phyloP scores from a whole-genome alignment of 2,797 vertebrate genomes.

The Acipenser transmontanus region DNA sequence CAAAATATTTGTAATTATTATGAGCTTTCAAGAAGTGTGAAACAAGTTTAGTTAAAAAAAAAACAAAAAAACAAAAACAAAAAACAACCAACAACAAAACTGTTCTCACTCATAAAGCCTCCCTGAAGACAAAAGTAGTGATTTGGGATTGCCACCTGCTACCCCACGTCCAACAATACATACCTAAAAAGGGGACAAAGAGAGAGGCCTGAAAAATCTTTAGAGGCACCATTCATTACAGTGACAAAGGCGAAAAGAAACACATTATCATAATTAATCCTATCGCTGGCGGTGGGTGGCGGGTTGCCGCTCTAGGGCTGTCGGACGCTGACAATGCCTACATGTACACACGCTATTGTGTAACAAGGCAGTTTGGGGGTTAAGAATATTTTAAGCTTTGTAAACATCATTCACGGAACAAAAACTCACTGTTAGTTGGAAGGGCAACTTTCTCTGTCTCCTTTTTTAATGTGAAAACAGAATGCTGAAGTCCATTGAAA shows the following conservation, averaged over 20 bases:
- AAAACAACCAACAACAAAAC: not conserved
- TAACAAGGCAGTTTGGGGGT: constrained; percentile 43
- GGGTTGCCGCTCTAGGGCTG: constrained; percentile 53
- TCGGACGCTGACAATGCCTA: constrained; percentile 59
- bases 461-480: constrained; percentile 25
- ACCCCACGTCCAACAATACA: constrained; percentile 73
- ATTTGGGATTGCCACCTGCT: constrained; percentile 82
- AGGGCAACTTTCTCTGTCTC: constrained; percentile 20
- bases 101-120: constrained; percentile 23
- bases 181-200: constrained; percentile 77
- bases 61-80: constrained; percentile 24
- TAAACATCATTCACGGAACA: constrained; percentile 47
- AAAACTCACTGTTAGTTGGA: constrained; percentile 32
- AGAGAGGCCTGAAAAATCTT: constrained; percentile 77
- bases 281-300: constrained; percentile 89
- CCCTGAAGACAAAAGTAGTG: constrained; percentile 43
- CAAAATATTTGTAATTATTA: not conserved
- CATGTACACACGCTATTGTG: constrained; percentile 54
- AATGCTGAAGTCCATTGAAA: constrained; percentile 20
- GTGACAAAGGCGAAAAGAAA: constrained; percentile 88
- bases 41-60: not conserved
- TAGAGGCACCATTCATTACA: constrained; percentile 87
- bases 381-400: constrained; percentile 58
- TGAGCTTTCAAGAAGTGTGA: not conserved
- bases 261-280: constrained; percentile 96